Evolutionary conservation across 2,888 invertebrate species (phyloP), one percentile per base, ranked within the genome.

Genomic region (Teinopalpus imperialis): DNA sequence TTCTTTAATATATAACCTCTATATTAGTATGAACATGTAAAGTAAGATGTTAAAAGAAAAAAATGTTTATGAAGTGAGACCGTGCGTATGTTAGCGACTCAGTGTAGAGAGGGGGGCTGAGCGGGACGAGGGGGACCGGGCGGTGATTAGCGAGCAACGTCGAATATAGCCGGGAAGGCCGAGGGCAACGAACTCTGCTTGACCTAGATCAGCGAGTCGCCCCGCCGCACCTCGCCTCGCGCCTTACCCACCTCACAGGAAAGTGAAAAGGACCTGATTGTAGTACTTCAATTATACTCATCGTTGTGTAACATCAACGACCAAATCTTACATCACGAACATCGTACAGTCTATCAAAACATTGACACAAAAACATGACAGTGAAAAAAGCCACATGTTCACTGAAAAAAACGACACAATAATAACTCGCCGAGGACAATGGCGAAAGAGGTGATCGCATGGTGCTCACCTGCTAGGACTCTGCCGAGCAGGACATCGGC

Each of bases 141-240:
- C 63, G 72, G 77, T 78, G 81, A 83, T 86, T 82, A 58, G 57
- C 56, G 57, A 81, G 80, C 81, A 81, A 75, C 75, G 77, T 78
- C 81, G 72, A 85, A 87, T 86, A 86, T 86, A 87, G 85, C 78
- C 73, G 83, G 85, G 87, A 88, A 87, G 87, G 87, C 87, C 87
- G 87, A 85, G 87, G 83, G 85, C 86, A 86, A 86, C 82, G 87
- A 88, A 85, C 87, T 87, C 85, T 61, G 86, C 80, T 80, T 86
- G 88, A 87, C 88, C 88, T 66, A 88, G 87, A 82, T 88, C 71
- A 63, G 74, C 64, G 57, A 56, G 58, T 52, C 55, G 49, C 54
- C 51, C 51, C 52, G 43, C 49, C 32, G 60, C 61, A 59, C 63
- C 61, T 57, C 50, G 59, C 53, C 59, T 48, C 51, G 24, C 52